Evolutionary conservation across 2,888 invertebrate genomes (phyloP).

Genomic region (Caenorhabditis macrosperma): DNA sequence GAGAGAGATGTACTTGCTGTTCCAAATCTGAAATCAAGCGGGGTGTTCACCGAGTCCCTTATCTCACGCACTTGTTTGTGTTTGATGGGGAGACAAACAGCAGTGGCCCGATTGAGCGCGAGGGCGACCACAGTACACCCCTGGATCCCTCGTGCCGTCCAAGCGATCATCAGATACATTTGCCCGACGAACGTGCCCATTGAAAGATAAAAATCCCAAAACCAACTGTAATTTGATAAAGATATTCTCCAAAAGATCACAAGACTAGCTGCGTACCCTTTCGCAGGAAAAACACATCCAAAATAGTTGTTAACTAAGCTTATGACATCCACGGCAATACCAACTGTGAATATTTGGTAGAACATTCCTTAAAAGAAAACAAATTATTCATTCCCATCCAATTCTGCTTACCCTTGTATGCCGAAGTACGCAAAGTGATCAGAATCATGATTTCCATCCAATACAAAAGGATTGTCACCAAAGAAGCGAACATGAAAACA

Average conservation of each 20-base stretch:
- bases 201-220: conserved; percentile 58
- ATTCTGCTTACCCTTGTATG: conserved; percentile 50
- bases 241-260: conserved; percentile 11
- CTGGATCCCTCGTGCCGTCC: conserved; percentile 61
- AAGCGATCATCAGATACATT: conserved; percentile 63
- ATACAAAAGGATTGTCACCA: conserved; percentile 57
- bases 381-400: background rate
- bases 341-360: conserved; percentile 65
- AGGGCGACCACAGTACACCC: conserved; percentile 62
- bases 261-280: conserved; percentile 30
- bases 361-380: conserved; percentile 61
- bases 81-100: conserved; percentile 64
- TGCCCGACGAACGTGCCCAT: conserved; percentile 62
- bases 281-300: conserved; percentile 65
- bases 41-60: background rate
- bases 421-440: conserved; percentile 49
- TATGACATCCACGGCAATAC: conserved; percentile 60
- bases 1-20: conserved; percentile 46
- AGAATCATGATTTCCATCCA: conserved; percentile 60
- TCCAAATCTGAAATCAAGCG: conserved; percentile 59
- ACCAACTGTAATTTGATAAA: conserved; percentile 62
- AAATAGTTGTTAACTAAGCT: conserved; percentile 63
- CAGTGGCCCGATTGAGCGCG: conserved; percentile 64
- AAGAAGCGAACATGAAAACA: conserved; percentile 53
- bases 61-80: conserved; percentile 58